Conservation (phyloP, 2,113 vertebrate genomes). For the Otis tarda region DNA sequence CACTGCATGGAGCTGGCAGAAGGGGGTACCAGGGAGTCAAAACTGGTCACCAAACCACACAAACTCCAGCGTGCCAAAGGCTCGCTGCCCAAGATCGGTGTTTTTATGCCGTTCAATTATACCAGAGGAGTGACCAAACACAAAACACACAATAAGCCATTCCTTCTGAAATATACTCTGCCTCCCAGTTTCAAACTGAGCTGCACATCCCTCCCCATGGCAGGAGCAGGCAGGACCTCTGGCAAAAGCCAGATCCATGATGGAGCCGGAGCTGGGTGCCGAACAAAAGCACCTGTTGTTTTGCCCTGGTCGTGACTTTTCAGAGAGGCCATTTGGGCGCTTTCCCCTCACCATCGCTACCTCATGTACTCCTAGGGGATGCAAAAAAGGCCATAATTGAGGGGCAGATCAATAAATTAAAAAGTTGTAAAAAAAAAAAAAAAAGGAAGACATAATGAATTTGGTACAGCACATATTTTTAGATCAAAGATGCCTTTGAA, state of each 20-base stretch:
- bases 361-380: constrained; percentile 28
- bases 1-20: rapidly evolving
- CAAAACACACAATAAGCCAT: neutral
- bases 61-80: neutral
- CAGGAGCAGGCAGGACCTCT: constrained; percentile 28
- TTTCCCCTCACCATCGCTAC: constrained; percentile 6
- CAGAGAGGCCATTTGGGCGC: constrained; percentile 61
- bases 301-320: constrained; percentile 47
- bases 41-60: neutral
- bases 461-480: constrained; percentile 85
- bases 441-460: constrained; percentile 75
- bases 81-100: neutral
- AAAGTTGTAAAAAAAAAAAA: constrained; percentile 55
- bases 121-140: neutral
- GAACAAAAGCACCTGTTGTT: constrained; percentile 83
- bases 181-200: neutral
- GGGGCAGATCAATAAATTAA: constrained; percentile 77
- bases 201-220: neutral
- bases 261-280: rapidly evolving
- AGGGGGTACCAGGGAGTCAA: neutral
- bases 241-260: neutral
- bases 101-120: neutral
- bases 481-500: constrained; percentile 85
- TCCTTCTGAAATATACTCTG: neutral
- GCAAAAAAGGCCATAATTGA: constrained; percentile 66